Base-by-base conservation (phyloP, 2,113 vertebrate species). In the Ceyx margarethae region DNA sequence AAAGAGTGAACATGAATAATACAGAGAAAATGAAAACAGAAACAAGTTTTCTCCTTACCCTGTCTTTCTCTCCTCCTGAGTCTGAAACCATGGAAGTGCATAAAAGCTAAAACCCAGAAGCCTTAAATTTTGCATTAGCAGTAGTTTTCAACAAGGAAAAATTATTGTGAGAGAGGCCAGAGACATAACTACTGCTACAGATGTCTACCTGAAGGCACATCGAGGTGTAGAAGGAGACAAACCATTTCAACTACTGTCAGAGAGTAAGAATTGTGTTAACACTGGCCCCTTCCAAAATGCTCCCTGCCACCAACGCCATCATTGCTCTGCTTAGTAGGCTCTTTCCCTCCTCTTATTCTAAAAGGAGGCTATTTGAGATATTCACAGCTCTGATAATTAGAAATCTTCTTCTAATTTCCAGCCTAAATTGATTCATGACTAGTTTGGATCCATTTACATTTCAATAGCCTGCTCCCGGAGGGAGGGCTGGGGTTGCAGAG, bases 371-470 rank as follows among this genome's bases (percentile, higher is more conserved):
- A 31, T 69, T 75, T 87, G 75, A 79, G 31, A 60, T n/a, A 64
- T 56, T 54, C 79, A 66, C 50, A 43, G 56, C 72, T 81, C 91
- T 40, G 40, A 90, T 93, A 93, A 95, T 95, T 88, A 94, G 79
- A 94, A 95, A 81, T 10, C 82, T 62, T 25, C 66, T 91, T 77
- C 75, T 94, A 91, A 89, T 91, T 94, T 95, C 58, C 66, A 93
- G n/a, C 2, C 23, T 61, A 76, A 94, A 94, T 94, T 94, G 89
- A 95, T 95, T 95, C 95, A 92, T 95, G 91, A 71, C 23, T 87
- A 12, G 51, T 92, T 90, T 83, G 67, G 81, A 67, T 3, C 35
- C 43, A 94, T 94, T 96, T 96, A 71, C 92, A 89, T 89, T 91
- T 92, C 87, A 92, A 92, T 94, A 89, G 46, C 56, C 23, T 16